A percentile compares a stretch with the other conserved stretches of the same genome.
phyloP scores from a whole-genome alignment of 1,140 invertebrate genomes.

The Aphelenchoides fujianensis region DNA sequence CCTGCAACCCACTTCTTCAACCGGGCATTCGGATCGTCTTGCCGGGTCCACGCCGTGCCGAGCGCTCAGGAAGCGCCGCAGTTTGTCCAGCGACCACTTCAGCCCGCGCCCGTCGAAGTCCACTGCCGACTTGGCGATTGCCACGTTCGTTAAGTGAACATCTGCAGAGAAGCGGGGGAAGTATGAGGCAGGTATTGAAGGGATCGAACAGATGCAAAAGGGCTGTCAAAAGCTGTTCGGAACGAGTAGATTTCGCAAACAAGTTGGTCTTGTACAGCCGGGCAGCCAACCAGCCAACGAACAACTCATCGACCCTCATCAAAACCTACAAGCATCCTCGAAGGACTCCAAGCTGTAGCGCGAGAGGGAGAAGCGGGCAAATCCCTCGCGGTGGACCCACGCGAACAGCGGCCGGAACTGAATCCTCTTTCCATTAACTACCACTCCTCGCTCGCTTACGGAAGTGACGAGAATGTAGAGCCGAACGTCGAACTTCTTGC shows the following conservation, averaged over 20 bases:
- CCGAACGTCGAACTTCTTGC: conserved; percentile 67
- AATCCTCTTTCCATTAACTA: conserved; percentile 59
- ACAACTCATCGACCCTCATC: no score
- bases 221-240: no score
- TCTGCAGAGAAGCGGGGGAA: no score
- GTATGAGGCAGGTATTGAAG: no score
- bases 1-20: no score
- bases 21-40: no score
- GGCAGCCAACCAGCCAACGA: no score
- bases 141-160: conserved; percentile 67
- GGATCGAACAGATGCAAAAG: no score
- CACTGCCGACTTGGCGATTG: conserved; percentile 66
- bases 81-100: conserved; percentile 65
- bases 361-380: conserved; percentile 66
- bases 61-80: conserved; percentile 64
- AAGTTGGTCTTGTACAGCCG: no score
- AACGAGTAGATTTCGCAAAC: no score
- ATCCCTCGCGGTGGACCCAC: conserved; percentile 66
- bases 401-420: no score
- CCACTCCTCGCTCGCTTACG: conserved; percentile 39
- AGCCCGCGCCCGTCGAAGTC: conserved; percentile 67
- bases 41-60: conserved; percentile 63
- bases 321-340: conserved; percentile 66
- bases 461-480: conserved; percentile 66
- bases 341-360: conserved; percentile 65